Evolutionary conservation across 2,888 invertebrate genomes (phyloP).

Genomic region (Melanophora roralis): DNA sequence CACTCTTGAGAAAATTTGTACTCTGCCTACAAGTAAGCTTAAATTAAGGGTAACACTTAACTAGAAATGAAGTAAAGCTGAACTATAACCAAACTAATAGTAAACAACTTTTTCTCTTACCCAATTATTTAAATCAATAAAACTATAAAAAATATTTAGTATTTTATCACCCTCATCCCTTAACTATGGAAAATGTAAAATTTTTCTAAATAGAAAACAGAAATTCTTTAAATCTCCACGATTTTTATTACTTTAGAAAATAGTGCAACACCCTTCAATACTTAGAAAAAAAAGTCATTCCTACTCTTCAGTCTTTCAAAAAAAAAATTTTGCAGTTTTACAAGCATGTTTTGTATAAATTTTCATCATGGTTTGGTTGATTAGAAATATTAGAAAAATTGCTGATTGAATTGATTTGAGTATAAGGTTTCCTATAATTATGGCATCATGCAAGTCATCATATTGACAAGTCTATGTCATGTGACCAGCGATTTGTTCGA

Average conservation of each 20-base stretch:
- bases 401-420: slow-evolving; percentile 28
- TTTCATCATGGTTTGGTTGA: slow-evolving; percentile 24
- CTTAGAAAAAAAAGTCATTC: slow-evolving; percentile 10
- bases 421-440: slow-evolving; percentile 16
- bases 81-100: too few relatives aligned
- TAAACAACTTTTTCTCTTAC: neutral
- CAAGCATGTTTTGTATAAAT: slow-evolving; percentile 45
- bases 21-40: too few relatives aligned
- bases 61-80: too few relatives aligned
- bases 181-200: neutral
- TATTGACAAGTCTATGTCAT: slow-evolving; percentile 40
- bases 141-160: neutral
- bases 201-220: neutral
- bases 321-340: neutral
- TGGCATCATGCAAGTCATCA: slow-evolving; percentile 3
- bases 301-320: neutral
- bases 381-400: slow-evolving; percentile 23
- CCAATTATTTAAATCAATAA: neutral
- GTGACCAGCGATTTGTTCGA: slow-evolving; percentile 29
- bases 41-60: too few relatives aligned
- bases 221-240: slow-evolving; percentile 24
- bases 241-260: slow-evolving; percentile 51
- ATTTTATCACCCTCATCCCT: neutral
- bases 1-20: too few relatives aligned
- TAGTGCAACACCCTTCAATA: slow-evolving; percentile 25